A percentile compares a stretch with the other conserved stretches of the same genome.
Evolutionary conservation across 2,113 vertebrate species (phyloP).

Genomic region (Platichthys flesus): DNA sequence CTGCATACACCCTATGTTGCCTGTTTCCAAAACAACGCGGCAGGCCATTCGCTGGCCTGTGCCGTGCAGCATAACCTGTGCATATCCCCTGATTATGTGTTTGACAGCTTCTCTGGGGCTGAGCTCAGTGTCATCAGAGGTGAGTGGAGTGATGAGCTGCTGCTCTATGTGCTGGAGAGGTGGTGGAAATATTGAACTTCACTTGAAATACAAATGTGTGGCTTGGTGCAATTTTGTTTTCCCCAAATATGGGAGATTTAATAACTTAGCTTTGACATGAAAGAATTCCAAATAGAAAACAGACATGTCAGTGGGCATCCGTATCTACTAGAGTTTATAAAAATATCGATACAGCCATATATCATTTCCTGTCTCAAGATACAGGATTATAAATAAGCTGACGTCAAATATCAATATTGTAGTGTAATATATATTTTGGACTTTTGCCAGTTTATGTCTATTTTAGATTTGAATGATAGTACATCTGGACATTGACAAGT

Average conservation of each 20-base stretch:
- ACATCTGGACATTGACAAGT: background rate
- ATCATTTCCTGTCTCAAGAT: too few relatives aligned
- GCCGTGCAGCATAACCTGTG: slow-evolving; percentile 32
- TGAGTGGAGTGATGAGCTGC: slow-evolving; percentile 21
- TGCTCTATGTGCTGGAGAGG: slow-evolving; percentile 10
- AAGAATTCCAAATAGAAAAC: too few relatives aligned
- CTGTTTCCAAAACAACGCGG: slow-evolving; percentile 43
- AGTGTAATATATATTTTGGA: background rate
- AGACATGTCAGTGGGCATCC: too few relatives aligned
- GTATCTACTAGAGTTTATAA: too few relatives aligned
- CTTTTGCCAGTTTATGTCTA: background rate
- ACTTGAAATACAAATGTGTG: slow-evolving; percentile 4
- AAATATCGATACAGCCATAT: too few relatives aligned
- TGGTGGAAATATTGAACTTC: slow-evolving; percentile 13
- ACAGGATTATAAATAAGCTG: too few relatives aligned
- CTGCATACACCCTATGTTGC: slow-evolving; percentile 32
- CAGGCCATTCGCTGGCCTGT: slow-evolving; percentile 26
- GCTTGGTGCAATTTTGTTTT: background rate
- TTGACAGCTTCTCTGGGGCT: slow-evolving; percentile 2
- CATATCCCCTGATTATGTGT: slow-evolving; percentile 6
- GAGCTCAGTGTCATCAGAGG: slow-evolving; percentile 20
- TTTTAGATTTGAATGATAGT: background rate
- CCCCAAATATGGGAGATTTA: too few relatives aligned
- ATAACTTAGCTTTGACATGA: too few relatives aligned
- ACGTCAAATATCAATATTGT: background rate